These are phyloP conservation scores for Agriopis leucophaearia DNA, from an alignment of 2,888 invertebrate species.

Conservation along the genomic window DNA sequence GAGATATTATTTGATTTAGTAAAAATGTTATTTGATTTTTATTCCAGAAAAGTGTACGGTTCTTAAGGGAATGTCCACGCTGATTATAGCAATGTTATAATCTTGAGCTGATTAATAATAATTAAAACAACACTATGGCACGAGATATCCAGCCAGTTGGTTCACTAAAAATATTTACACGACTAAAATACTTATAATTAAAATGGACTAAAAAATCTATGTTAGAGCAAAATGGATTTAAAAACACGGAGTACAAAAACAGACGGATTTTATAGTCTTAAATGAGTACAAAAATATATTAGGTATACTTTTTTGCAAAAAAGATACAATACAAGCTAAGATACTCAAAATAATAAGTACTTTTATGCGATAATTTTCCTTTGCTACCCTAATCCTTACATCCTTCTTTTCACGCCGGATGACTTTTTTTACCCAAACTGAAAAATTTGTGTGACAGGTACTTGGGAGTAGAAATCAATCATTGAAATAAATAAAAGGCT, in stretches of 20 bases:
- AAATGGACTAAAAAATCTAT: constrained; percentile 39
- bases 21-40: too few species aligned
- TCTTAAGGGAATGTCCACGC: too few species aligned
- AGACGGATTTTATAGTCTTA: constrained; percentile 58
- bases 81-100: too few species aligned
- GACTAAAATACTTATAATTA: constrained; percentile 17
- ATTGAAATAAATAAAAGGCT: too few species aligned
- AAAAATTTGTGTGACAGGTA: too few species aligned
- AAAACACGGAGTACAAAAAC: constrained; percentile 67
- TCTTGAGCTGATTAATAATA: constrained; percentile 9
- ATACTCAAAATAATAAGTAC: constrained; percentile 1
- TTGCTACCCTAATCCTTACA: too few species aligned
- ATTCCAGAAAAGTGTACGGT: too few species aligned
- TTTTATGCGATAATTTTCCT: neutral
- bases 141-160: constrained; percentile 71
- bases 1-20: too few species aligned
- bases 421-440: too few species aligned
- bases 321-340: constrained; percentile 5
- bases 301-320: neutral
- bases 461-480: too few species aligned
- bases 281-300: constrained; percentile 16
- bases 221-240: constrained; percentile 50
- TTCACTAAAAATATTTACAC: constrained; percentile 68
- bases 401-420: too few species aligned
- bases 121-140: constrained; percentile 69